Percentiles rank a stretch among this genome's conserved stretches.
Evolutionary conservation across 2,797 vertebrate genomes (phyloP).

Genomic region (Tympanoctomys barrerae): DNA sequence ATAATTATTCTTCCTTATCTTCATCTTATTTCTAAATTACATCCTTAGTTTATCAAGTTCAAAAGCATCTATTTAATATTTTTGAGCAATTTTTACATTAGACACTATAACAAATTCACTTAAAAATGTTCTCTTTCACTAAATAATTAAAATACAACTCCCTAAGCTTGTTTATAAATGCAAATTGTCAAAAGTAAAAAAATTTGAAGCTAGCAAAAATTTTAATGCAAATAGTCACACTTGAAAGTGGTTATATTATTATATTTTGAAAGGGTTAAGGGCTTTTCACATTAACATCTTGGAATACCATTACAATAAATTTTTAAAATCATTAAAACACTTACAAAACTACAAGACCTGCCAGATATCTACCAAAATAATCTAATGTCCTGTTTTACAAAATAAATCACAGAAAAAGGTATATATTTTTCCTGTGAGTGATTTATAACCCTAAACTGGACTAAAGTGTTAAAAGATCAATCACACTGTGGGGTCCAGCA

Average conservation of each 20-base stretch:
- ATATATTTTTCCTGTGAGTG: not conserved
- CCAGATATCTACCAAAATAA: not conserved
- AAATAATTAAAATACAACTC: constrained; percentile 16
- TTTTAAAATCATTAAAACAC: not conserved
- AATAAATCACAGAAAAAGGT: not conserved
- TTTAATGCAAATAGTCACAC: not conserved
- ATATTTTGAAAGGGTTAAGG: not conserved
- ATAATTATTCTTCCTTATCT: constrained; percentile 35
- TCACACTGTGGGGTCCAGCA: not conserved
- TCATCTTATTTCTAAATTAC: not conserved
- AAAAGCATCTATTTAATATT: constrained; percentile 22
- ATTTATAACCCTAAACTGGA: not conserved
- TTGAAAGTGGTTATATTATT: not conserved
- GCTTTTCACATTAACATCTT: constrained; percentile 2
- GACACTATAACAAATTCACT: not conserved
- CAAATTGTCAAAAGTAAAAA: constrained; percentile 9
- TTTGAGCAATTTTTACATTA: not conserved
- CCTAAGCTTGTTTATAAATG: constrained; percentile 19
- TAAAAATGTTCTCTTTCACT: not conserved
- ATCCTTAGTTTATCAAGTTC: constrained; percentile 38
- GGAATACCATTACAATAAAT: not conserved
- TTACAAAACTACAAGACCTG: not conserved
- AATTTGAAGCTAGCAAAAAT: constrained; percentile 29
- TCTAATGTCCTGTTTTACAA: not conserved
- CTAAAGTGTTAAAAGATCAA: constrained; percentile 30